phyloP scores from a whole-genome alignment of 1,140 invertebrate genomes.

The Myzus persicae region DNA sequence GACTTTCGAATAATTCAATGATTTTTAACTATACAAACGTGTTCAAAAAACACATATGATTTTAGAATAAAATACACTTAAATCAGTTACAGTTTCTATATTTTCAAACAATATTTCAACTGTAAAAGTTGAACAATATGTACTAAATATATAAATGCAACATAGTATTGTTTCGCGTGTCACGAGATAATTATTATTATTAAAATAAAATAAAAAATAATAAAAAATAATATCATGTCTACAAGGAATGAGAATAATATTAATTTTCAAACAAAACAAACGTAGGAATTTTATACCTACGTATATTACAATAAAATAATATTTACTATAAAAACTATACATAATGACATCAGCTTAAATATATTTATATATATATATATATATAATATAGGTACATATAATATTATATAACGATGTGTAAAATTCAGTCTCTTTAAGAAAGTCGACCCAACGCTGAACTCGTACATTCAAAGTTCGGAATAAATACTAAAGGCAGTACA shows the following conservation, averaged over 20 bases:
- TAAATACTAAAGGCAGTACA: not conserved
- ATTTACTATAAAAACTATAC: conserved; percentile 21
- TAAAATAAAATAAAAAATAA: conserved; percentile 3
- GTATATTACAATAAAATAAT: conserved; percentile 2
- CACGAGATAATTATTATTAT: not conserved
- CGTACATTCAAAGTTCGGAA: conserved; percentile 33
- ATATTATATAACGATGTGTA: conserved; percentile 29
- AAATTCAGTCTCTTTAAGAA: conserved; percentile 49
- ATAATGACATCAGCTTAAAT: conserved; percentile 20
- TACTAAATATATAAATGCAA: not conserved
- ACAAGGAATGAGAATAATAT: conserved; percentile 20
- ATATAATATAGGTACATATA: conserved; percentile 2
- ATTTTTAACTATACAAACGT: not conserved
- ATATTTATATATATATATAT: too few species aligned
- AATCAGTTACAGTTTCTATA: not conserved
- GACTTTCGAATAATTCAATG: not conserved
- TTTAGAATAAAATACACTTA: conserved; percentile 5
- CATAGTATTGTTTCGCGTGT: not conserved
- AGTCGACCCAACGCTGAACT: conserved; percentile 37
- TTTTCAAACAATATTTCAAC: not conserved
- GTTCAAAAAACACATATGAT: not conserved
- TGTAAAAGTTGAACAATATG: not conserved
- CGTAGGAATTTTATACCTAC: not conserved
- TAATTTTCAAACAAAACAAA: conserved; percentile 17
- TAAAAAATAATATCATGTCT: not conserved